Evolutionary conservation across 1,140 invertebrate species (phyloP).

Genomic region (Anadara kagoshimensis): DNA sequence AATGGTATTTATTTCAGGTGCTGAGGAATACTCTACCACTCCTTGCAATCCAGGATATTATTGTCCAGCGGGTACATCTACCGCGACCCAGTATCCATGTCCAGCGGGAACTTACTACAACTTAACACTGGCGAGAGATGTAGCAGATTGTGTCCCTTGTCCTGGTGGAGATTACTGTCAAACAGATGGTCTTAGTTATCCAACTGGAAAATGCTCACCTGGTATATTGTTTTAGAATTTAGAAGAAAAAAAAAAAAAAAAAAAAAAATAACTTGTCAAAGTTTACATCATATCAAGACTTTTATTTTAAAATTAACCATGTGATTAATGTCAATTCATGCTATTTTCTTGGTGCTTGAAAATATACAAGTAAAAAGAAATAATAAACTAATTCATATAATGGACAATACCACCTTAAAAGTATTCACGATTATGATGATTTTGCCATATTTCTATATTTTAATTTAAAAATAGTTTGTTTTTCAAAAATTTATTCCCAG

Average conservation of each 20-base stretch:
- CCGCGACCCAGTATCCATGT: slow-evolving; percentile 59
- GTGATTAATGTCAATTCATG: no score
- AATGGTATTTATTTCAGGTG: slow-evolving; percentile 28
- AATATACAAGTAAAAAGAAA: no score
- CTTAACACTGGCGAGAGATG: slow-evolving; percentile 52
- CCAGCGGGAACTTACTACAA: slow-evolving; percentile 67
- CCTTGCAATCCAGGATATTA: slow-evolving; percentile 67
- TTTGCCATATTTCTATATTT: no score
- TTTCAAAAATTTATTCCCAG: no score
- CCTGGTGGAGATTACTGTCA: slow-evolving; percentile 61
- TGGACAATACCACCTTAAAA: no score
- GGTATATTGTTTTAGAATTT: slow-evolving; percentile 39
- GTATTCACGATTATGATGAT: no score
- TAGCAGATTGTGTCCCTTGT: slow-evolving; percentile 60
- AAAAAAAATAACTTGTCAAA: neutral
- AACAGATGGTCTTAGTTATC: slow-evolving; percentile 48
- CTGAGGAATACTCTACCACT: slow-evolving; percentile 46
- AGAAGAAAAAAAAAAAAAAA: neutral
- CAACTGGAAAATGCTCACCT: slow-evolving; percentile 56
- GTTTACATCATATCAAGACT: no score
- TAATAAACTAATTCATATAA: no score
- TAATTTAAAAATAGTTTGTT: no score
- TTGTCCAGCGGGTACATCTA: slow-evolving; percentile 60
- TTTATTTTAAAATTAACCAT: neutral
- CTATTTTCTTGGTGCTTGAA: no score